Evolutionary conservation across 2,797 vertebrate species (phyloP).

Genomic region (Nyctibius grandis): DNA sequence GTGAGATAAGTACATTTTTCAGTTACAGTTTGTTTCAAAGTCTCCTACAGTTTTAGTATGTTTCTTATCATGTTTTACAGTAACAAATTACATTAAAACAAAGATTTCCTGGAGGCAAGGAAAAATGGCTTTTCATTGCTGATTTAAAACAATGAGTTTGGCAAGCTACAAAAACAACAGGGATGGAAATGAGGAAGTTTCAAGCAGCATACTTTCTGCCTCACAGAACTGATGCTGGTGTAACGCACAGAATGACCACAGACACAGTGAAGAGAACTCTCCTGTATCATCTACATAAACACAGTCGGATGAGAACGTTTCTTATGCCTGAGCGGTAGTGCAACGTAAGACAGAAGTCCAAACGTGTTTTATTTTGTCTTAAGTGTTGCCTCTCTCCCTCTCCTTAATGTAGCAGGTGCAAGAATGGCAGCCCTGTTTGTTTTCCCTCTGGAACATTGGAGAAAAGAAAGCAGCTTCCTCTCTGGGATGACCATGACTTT

Average conservation of each 20-base stretch:
- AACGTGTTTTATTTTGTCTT: background rate
- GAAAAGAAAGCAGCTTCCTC: background rate
- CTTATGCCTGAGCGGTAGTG: background rate
- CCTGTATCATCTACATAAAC: background rate
- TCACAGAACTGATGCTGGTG: background rate
- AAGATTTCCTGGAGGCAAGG: constrained; percentile 2
- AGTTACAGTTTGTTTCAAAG: background rate
- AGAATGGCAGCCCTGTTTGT: background rate
- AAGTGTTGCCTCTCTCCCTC: background rate
- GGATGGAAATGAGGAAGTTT: background rate
- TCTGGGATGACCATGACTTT: background rate
- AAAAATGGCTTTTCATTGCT: constrained; percentile 22
- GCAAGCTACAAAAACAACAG: background rate
- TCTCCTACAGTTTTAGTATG: background rate
- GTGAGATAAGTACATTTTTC: background rate
- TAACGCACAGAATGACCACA: background rate
- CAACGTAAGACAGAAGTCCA: background rate
- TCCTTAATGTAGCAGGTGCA: background rate
- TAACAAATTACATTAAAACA: constrained; percentile 22
- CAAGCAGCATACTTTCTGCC: background rate
- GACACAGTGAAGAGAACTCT: background rate
- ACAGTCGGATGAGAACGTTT: background rate
- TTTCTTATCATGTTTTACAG: background rate
- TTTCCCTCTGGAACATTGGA: background rate
- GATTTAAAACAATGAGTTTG: background rate